A percentile compares a stretch with the other conserved stretches of the same genome.
phyloP scores from a whole-genome alignment of 2,888 invertebrate species.

The Acleris cristana region DNA sequence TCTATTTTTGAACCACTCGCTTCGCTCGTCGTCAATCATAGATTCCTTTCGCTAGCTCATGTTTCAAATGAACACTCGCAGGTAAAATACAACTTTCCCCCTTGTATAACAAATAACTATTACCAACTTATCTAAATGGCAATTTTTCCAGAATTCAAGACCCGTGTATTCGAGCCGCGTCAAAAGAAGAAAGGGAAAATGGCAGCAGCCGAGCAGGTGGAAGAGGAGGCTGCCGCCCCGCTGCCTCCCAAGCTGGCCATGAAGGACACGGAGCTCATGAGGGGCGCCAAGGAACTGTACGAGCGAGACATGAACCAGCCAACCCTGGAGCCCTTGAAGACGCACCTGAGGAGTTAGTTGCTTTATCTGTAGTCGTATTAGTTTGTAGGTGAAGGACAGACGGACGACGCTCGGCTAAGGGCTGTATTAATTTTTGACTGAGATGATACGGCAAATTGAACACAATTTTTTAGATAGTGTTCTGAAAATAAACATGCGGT shows the following conservation, averaged over 20 bases:
- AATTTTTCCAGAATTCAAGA: conserved; percentile 61
- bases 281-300: conserved; percentile 66
- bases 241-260: conserved; percentile 62
- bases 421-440: no score
- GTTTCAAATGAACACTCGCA: no score
- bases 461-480: no score
- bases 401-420: no score
- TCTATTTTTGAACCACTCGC: no score
- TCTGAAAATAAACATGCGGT: no score
- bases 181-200: conserved; percentile 58
- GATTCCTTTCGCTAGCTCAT: no score
- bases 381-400: background rate
- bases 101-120: no score
- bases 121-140: no score
- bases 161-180: conserved; percentile 67
- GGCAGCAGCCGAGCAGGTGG: conserved; percentile 42
- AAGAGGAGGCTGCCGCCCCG: conserved; percentile 40
- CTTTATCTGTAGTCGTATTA: background rate
- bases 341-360: conserved; percentile 70
- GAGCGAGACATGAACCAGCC: conserved; percentile 63
- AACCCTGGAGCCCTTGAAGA: conserved; percentile 65
- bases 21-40: no score
- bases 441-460: no score
- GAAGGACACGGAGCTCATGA: conserved; percentile 77
- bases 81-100: no score